Evolutionary conservation across 2,113 vertebrate genomes (phyloP), one percentile per base, ranked within the genome.

Genomic region (Silurus glanis): DNA sequence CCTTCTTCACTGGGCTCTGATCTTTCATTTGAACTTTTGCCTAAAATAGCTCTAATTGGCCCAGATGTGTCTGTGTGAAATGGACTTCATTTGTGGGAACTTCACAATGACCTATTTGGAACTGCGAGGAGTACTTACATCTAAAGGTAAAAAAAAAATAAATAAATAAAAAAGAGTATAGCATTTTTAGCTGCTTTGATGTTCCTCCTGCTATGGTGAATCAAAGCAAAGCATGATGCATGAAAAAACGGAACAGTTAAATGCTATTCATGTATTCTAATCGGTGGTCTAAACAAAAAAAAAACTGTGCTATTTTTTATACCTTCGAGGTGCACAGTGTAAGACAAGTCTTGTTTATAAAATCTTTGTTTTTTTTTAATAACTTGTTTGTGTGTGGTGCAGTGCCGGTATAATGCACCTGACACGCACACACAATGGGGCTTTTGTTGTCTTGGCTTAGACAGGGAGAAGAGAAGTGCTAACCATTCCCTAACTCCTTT

Each of bases 31-130:
- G 72, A 74, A 85, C 81, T 83, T 76, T 72, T 58, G 47, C 86
- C 90, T 83, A 90, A 90, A 90, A 89, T 89, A 89, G 87, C 74
- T 80, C 47, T 88, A 90, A 89, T 88, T 90, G 88, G 78, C 91
- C 89, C 82, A 87, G 84, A 86, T 90, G 84, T 85, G 72, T 91
- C 88, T 71, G 28, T 80, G 53, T 76, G 84, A 83, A 25, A 83
- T 83, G 84, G 82, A 80, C 83, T 88, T 83, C 28, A 19, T 87
- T 83, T 89, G 61, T 79, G 85, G 71, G 83, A 87, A 83, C 69
- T 53, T 64, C n/a, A 85, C 66, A 76, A 53, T 88, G 88, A 89
- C 88, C 88, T 84, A 87, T 87, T 89, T 88, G 87, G 69, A 86
- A 74, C 25, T 67, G 23, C 28, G 25, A 61, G 21, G 14, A 69